A percentile compares a stretch with the other conserved stretches of the same genome.
phyloP scores from a whole-genome alignment of 2,888 invertebrate genomes.

The Cremastinae sp. region DNA sequence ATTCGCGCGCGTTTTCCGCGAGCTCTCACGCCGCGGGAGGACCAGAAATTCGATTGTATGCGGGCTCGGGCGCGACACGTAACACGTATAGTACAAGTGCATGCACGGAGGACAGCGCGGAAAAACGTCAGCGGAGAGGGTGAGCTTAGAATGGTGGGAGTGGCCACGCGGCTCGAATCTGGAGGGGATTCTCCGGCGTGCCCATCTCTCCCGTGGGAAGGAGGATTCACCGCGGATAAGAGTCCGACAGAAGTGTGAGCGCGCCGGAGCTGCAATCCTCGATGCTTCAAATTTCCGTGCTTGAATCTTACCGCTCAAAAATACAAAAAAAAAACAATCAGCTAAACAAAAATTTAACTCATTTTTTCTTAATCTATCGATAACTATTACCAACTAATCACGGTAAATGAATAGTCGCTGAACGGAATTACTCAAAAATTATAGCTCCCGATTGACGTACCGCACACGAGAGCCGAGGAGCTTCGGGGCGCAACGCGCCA shows the following conservation, averaged over 20 bases:
- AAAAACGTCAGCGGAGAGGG: background rate
- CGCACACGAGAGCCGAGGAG: too few relatives aligned
- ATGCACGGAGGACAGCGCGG: slow-evolving; percentile 23
- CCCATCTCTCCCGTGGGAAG: slow-evolving; percentile 53
- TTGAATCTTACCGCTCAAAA: too few relatives aligned
- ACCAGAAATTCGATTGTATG: slow-evolving; percentile 40
- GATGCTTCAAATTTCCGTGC: slow-evolving; percentile 3
- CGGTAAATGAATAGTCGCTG: too few relatives aligned
- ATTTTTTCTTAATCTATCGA: too few relatives aligned
- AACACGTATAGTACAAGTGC: too few relatives aligned
- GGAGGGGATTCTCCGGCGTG: slow-evolving; percentile 44
- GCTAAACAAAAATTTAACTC: too few relatives aligned
- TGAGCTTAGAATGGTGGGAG: slow-evolving; percentile 44
- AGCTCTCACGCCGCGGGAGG: slow-evolving; percentile 43
- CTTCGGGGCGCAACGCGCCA: background rate
- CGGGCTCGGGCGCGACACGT: slow-evolving; percentile 36
- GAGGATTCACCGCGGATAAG: slow-evolving; percentile 46
- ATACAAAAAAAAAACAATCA: too few relatives aligned
- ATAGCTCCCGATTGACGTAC: background rate
- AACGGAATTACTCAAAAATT: background rate
- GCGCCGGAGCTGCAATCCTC: slow-evolving; percentile 42
- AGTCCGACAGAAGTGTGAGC: slow-evolving; percentile 52
- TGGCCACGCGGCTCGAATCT: slow-evolving; percentile 49
- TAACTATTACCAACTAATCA: too few relatives aligned
- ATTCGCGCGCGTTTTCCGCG: too few relatives aligned